Evolutionary conservation across 2,113 vertebrate genomes (phyloP).

Genomic region (Notarius lentiginosus): DNA sequence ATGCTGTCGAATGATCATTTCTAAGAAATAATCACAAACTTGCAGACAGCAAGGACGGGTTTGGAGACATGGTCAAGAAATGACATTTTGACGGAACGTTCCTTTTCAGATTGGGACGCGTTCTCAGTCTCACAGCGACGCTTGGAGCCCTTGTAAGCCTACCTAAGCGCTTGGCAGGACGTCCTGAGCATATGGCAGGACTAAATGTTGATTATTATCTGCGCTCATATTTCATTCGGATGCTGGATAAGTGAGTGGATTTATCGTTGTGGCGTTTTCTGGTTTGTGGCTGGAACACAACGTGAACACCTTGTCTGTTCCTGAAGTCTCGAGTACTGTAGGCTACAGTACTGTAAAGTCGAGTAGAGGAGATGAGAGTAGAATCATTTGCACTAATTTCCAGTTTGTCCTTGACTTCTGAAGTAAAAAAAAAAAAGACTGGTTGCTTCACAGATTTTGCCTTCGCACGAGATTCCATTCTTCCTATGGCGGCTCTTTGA

Average conservation of each 20-base stretch:
- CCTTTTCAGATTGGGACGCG: background rate
- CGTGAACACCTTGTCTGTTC: constrained; percentile 59
- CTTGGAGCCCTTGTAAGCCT: constrained; percentile 64
- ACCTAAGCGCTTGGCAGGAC: constrained; percentile 69
- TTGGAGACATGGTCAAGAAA: background rate
- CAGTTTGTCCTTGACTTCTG: constrained; percentile 67
- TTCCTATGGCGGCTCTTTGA: constrained; percentile 33
- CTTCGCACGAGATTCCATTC: constrained; percentile 12
- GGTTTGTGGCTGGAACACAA: constrained; percentile 51
- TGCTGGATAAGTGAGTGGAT: constrained; percentile 66
- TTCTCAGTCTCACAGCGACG: constrained; percentile 59
- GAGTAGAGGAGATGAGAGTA: background rate
- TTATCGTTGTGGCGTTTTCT: constrained; percentile 66
- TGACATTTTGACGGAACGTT: background rate
- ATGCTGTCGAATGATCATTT: background rate
- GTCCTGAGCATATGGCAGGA: constrained; percentile 70
- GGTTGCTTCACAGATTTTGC: background rate
- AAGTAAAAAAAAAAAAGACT: background rate
- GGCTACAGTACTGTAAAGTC: background rate
- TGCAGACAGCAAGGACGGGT: background rate
- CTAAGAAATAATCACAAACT: background rate
- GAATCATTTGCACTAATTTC: constrained; percentile 59
- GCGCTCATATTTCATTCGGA: constrained; percentile 72
- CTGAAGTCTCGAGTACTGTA: constrained; percentile 61
- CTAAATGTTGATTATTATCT: constrained; percentile 75